These are phyloP conservation scores for Ormia ochracea DNA, from an alignment of 2,888 invertebrate species.

Conservation along the genomic window DNA sequence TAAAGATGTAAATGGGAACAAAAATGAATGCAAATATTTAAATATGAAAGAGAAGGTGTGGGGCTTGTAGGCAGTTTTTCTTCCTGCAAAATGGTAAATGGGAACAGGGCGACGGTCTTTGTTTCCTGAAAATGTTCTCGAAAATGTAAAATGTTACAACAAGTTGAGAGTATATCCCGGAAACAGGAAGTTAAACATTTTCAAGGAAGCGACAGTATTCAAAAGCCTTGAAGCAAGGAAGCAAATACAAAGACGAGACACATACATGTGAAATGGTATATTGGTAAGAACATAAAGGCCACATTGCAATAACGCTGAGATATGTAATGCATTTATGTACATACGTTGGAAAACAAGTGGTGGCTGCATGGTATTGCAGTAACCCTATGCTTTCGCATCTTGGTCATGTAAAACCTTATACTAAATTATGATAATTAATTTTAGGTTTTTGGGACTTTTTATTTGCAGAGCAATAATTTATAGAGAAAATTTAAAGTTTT, in stretches of 20 bases:
- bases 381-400: too few relatives aligned
- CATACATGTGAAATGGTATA: background rate
- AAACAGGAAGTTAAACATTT: slow-evolving; percentile 77
- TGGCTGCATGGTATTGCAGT: too few relatives aligned
- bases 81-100: slow-evolving; percentile 65
- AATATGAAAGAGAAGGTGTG: slow-evolving; percentile 25
- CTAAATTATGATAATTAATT: too few relatives aligned
- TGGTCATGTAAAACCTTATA: too few relatives aligned
- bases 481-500: too few relatives aligned
- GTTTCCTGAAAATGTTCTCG: slow-evolving; percentile 78
- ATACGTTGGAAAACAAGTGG: too few relatives aligned
- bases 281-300: background rate
- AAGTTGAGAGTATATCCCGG: slow-evolving; percentile 73
- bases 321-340: too few relatives aligned
- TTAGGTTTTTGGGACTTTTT: too few relatives aligned
- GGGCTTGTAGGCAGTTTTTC: slow-evolving; percentile 25
- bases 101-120: slow-evolving; percentile 77
- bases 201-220: slow-evolving; percentile 75
- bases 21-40: slow-evolving; percentile 34
- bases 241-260: slow-evolving; percentile 36
- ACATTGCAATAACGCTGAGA: too few relatives aligned
- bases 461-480: too few relatives aligned
- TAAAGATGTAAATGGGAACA: slow-evolving; percentile 39
- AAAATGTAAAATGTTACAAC: slow-evolving; percentile 72
- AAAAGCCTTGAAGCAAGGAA: slow-evolving; percentile 68